Evolutionary conservation across 2,113 vertebrate genomes (phyloP).

Genomic region (Sterrhoptilus dennistouni): DNA sequence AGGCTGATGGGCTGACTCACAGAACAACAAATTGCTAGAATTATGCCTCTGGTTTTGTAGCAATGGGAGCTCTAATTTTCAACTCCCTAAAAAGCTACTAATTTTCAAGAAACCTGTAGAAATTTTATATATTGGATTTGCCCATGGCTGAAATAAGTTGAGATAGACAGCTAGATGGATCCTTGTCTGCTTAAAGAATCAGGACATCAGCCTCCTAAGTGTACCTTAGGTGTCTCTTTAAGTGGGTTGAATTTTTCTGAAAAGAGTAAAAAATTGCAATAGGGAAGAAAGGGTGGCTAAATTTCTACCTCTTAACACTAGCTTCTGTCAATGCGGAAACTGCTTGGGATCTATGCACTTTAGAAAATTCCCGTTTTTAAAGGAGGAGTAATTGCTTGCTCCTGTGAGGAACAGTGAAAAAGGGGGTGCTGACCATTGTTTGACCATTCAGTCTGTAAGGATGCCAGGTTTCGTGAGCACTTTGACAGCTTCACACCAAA

Average conservation of each 20-base stretch:
- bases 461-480: background rate
- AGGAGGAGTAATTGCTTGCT: background rate
- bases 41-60: background rate
- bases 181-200: background rate
- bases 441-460: background rate
- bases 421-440: background rate
- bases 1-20: background rate
- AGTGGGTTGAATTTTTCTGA: background rate
- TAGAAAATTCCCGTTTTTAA: background rate
- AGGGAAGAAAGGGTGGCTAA: background rate
- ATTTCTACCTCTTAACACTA: background rate
- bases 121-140: background rate
- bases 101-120: background rate
- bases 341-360: background rate
- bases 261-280: background rate
- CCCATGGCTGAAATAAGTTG: background rate
- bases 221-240: background rate
- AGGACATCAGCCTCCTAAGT: background rate
- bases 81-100: background rate
- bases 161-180: background rate
- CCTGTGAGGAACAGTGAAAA: background rate
- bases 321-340: background rate
- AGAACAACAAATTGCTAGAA: background rate
- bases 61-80: background rate
- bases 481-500: background rate